Evolutionary conservation across 2,797 vertebrate species (phyloP).

Genomic region (Sebastes kiyomatsui): DNA sequence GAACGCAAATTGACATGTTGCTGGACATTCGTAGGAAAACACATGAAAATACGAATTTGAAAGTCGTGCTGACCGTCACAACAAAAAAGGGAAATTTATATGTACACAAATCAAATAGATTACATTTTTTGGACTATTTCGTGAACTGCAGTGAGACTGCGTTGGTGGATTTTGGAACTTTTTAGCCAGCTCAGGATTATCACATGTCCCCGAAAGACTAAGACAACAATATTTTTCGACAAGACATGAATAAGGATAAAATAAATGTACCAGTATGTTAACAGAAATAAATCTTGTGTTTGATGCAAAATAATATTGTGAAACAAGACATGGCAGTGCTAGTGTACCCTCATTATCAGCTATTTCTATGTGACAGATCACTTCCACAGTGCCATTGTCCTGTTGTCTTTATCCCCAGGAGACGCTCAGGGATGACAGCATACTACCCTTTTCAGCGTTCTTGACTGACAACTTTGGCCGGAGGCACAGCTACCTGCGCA

Average conservation of each 20-base stretch:
- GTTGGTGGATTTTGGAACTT: no score
- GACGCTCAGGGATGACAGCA: conserved; percentile 66
- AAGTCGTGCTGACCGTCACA: no score
- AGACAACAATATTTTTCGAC: background rate
- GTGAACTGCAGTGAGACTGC: no score
- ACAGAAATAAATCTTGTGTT: background rate
- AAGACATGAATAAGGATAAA: background rate
- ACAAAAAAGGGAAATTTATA: no score
- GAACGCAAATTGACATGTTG: no score
- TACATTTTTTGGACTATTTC: no score
- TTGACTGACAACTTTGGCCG: conserved; percentile 92
- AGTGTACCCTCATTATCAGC: background rate
- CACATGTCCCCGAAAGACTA: no score
- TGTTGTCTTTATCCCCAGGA: conserved; percentile 64
- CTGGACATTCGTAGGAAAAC: no score
- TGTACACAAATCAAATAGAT: no score
- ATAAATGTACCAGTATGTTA: background rate
- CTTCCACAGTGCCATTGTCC: background rate
- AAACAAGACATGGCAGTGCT: background rate
- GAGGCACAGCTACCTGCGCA: conserved; percentile 92
- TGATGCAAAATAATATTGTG: background rate
- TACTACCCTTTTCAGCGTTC: conserved; percentile 90
- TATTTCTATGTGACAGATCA: background rate
- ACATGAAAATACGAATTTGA: no score
- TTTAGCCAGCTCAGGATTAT: no score